Conservation (phyloP, 2,797 vertebrate species). For the Okamejei kenojei region DNA sequence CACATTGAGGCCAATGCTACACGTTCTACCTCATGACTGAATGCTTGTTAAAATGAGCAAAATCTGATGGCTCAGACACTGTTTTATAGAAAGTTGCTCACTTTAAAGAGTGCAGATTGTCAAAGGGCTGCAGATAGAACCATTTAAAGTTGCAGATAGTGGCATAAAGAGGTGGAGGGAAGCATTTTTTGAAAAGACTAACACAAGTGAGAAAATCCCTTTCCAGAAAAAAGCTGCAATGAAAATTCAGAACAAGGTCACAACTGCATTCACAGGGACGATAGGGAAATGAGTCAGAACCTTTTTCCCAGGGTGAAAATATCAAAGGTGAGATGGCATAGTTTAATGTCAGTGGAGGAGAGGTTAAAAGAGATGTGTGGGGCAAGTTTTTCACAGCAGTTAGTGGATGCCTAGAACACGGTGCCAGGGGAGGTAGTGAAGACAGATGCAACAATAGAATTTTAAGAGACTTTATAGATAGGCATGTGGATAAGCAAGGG, state of each 20-base stretch:
- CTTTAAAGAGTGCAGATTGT: not conserved
- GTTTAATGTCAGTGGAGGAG: too few relatives aligned
- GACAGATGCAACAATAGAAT: too few relatives aligned
- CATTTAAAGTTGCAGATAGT: not conserved
- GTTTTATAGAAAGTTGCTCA: not conserved
- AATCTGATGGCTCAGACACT: not conserved
- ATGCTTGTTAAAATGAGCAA: not conserved
- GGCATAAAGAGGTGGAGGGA: not conserved
- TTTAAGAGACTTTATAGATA: too few relatives aligned
- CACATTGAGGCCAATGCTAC: not conserved
- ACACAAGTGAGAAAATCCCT: not conserved
- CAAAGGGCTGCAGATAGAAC: not conserved
- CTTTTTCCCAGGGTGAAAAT: too few relatives aligned
- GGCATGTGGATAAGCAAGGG: too few relatives aligned
- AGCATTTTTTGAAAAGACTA: not conserved
- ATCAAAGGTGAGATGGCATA: too few relatives aligned
- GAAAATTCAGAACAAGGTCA: not conserved
- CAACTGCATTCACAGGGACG: not conserved
- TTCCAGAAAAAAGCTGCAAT: not conserved
- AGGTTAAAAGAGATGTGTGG: too few relatives aligned
- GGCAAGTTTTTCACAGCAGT: too few relatives aligned
- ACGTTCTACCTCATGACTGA: not conserved
- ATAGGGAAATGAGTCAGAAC: too few relatives aligned
- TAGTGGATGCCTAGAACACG: too few relatives aligned
- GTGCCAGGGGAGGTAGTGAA: too few relatives aligned